Conservation (phyloP, 1,140 invertebrate species). For the Bombus polaris region DNA sequence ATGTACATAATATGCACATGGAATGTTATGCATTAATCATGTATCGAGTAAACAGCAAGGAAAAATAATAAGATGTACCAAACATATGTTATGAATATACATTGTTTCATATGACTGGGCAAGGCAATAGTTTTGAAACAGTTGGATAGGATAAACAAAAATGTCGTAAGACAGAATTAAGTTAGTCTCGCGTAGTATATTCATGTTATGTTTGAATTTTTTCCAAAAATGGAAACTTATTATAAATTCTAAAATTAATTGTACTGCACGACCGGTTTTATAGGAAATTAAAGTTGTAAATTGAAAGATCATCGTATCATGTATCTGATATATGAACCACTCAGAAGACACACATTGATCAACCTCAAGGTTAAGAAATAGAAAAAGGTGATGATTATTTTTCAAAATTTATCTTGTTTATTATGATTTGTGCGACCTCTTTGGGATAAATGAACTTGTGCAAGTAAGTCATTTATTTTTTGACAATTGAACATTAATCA, state of each 20-base stretch:
- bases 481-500: no score
- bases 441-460: no score
- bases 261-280: not conserved
- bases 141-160: not conserved
- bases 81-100: not conserved
- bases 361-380: no score
- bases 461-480: no score
- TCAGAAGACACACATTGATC: no score
- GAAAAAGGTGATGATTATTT: no score
- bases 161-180: not conserved
- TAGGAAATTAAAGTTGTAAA: not conserved
- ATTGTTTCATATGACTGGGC: not conserved
- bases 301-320: not conserved
- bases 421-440: no score
- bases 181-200: not conserved
- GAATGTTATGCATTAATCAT: not conserved
- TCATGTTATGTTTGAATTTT: no score
- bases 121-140: not conserved
- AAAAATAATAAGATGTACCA: not conserved
- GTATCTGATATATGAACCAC: not conserved
- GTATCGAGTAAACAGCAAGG: not conserved
- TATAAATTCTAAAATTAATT: not conserved
- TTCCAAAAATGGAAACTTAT: not conserved
- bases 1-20: no score
- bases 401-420: no score